These are phyloP conservation scores for Omphaloscelis lunosa DNA, from an alignment of 2,888 invertebrate species.

Conservation along the genomic window DNA sequence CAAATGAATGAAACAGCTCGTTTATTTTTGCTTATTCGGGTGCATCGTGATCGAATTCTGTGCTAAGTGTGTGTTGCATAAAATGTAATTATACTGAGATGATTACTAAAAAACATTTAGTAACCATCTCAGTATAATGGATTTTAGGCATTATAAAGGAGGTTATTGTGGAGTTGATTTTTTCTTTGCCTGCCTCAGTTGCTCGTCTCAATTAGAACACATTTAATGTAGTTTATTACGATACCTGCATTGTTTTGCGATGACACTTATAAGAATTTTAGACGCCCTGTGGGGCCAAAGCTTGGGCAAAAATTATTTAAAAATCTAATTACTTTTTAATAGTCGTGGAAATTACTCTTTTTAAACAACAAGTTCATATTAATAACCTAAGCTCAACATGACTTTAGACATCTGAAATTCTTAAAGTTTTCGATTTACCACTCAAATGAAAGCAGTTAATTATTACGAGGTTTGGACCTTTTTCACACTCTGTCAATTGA, in stretches of 20 bases:
- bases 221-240: background rate
- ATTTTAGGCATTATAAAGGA: conserved; percentile 1
- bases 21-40: background rate
- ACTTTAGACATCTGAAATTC: background rate
- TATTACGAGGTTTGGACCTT: background rate
- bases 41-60: background rate
- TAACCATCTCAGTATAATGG: too few relatives aligned
- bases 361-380: background rate
- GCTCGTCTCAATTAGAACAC: conserved; percentile 2
- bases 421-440: background rate
- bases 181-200: background rate
- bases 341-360: background rate
- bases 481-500: background rate
- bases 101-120: conserved; percentile 17
- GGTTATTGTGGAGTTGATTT: background rate
- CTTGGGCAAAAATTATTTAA: background rate
- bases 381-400: conserved; percentile 4
- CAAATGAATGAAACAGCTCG: conserved; percentile 17
- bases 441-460: background rate
- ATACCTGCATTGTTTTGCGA: conserved; percentile 10
- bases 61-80: conserved; percentile 28
- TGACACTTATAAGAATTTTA: conserved; percentile 4
- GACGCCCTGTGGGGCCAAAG: background rate
- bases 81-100: conserved; percentile 26
- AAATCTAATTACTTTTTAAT: background rate